Base-by-base conservation (phyloP, 1,140 invertebrate genomes). In the Micrasema longulum region DNA sequence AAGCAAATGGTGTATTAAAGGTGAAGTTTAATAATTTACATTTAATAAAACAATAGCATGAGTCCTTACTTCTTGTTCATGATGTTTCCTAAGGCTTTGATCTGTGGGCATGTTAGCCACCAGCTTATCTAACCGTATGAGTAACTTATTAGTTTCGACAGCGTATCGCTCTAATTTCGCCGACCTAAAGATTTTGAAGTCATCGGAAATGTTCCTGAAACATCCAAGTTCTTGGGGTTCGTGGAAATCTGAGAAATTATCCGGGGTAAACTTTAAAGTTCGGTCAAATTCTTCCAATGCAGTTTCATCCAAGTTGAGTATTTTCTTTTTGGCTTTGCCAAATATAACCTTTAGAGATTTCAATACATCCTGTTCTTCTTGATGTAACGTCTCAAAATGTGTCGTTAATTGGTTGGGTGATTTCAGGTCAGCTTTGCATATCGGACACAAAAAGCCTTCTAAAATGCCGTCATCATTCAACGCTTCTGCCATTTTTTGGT, bases 361-460 rank as follows among this genome's bases (percentile, higher is more conserved):
- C n/a, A 96, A 82, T 31, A 96, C 90, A 82, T 95, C 95, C 78
- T 95, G 92, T 79, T 97, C 94, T 80, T 96, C 95, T 74, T 93
- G 89, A 79, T 97, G 96, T 69, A 90, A 86, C 71, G 92, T 91
- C 81, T 97, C 93, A 84, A 97, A 97, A 82, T 97, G 96, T 72
- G 88, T 88, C 38, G 94, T 92, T 69, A 98, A 85, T 78, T 93
- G 90, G 62, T 88, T 87, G 6, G 94, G 90, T 16, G 93, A 92
- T 77, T 93, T 93, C 14, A 96, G 88, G 82, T 97, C 95, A 48
- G 91, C 90, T 84, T 95, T 92, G 80, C 96, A 98, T 78, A 96
- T 94, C 0, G 96, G 95, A 83, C 96, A 98, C 2, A 98, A 85
- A 80, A 97, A 97, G 6, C 96, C 96, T 82, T 98, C 96, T 66